Evolutionary conservation across 2,113 vertebrate species (phyloP).

Genomic region (Eolophus roseicapilla): DNA sequence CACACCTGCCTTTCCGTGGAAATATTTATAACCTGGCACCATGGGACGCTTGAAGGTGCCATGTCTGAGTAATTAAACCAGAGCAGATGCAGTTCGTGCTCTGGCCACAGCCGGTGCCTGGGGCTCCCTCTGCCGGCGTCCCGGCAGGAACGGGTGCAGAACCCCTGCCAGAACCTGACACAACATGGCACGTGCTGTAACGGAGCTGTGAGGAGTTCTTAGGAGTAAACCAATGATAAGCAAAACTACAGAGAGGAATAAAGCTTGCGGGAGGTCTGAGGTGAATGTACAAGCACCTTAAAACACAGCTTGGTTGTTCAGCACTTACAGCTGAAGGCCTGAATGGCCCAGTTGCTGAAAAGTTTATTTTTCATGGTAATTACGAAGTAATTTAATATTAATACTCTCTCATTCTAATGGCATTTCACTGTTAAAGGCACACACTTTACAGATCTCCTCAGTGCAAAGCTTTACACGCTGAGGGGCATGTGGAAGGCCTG

Average conservation of each 20-base stretch:
- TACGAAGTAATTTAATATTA: neutral
- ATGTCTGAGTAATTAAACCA: too few species aligned
- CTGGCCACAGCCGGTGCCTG: fast-evolving
- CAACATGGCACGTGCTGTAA: fast-evolving
- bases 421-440: neutral
- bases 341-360: fast-evolving
- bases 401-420: neutral
- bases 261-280: neutral
- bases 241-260: neutral
- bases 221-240: neutral
- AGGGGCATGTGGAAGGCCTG: neutral
- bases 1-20: neutral
- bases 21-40: neutral
- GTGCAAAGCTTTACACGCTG: fast-evolving
- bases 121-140: neutral
- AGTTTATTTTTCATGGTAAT: fast-evolving
- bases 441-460: fast-evolving
- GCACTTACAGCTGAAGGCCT: neutral
- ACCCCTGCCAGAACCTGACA: fast-evolving
- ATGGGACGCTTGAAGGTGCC: neutral
- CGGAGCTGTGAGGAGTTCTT: too few species aligned
- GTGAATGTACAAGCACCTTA: too few species aligned
- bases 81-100: neutral
- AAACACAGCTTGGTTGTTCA: fast-evolving
- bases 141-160: neutral